Conservation (phyloP, 2,888 invertebrate genomes). For the Eudemis profundana region DNA sequence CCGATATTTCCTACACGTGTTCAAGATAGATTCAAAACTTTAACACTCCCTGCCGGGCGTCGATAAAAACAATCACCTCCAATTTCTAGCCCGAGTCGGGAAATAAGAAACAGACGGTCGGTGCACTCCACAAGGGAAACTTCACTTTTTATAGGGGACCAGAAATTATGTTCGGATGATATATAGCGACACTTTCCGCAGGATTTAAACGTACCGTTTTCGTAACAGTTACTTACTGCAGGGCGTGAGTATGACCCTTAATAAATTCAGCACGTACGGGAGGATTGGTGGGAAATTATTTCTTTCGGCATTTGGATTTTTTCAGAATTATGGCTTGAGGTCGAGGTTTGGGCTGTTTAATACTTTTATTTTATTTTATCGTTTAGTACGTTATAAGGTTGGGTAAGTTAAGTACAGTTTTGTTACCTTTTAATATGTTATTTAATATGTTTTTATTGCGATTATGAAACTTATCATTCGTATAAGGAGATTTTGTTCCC, state of each 20-base stretch:
- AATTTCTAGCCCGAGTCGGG: slow-evolving; percentile 61
- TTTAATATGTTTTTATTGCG: neutral
- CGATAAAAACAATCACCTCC: slow-evolving; percentile 82
- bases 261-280: slow-evolving; percentile 78
- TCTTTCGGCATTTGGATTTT: slow-evolving; percentile 47
- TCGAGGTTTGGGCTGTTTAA: slow-evolving; percentile 31
- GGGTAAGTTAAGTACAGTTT: slow-evolving; percentile 10
- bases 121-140: slow-evolving; percentile 53
- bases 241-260: slow-evolving; percentile 75
- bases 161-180: slow-evolving; percentile 79
- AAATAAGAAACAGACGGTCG: slow-evolving; percentile 79
- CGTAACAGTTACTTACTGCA: slow-evolving; percentile 75
- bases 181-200: slow-evolving; percentile 77
- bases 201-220: slow-evolving; percentile 81
- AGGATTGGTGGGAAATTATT: slow-evolving; percentile 71
- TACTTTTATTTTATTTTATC: slow-evolving; percentile 28
- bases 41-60: slow-evolving; percentile 59
- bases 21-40: slow-evolving; percentile 70
- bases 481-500: too few species aligned
- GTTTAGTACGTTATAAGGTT: slow-evolving; percentile 6
- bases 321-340: slow-evolving; percentile 36
- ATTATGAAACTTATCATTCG: neutral
- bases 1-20: slow-evolving; percentile 66
- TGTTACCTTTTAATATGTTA: slow-evolving; percentile 1
- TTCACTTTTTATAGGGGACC: slow-evolving; percentile 78